Evolutionary conservation across 2,888 invertebrate genomes (phyloP).

Genomic region (Branchipolynoe longqiensis): DNA sequence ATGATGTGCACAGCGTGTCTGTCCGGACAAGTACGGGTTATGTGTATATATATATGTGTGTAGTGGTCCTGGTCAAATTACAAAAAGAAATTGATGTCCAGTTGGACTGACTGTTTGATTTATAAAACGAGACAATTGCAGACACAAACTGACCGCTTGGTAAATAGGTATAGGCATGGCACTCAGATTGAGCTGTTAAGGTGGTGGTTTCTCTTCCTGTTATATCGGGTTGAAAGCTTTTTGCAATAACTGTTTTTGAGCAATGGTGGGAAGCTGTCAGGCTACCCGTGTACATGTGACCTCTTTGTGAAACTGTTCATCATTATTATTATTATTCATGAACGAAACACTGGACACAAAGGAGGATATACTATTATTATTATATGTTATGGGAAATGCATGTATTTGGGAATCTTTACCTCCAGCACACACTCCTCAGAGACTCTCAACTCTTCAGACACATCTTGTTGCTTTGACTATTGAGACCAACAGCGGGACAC

Average conservation of each 20-base stretch:
- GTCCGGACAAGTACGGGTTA: too few relatives aligned
- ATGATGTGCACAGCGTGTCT: too few relatives aligned
- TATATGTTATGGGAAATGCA: conserved; percentile 12
- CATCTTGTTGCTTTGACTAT: background rate
- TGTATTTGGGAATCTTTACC: background rate
- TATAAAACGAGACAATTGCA: too few relatives aligned
- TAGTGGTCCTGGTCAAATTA: too few relatives aligned
- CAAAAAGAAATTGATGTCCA: too few relatives aligned
- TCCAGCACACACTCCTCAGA: background rate
- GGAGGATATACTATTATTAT: too few relatives aligned
- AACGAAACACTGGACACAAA: background rate
- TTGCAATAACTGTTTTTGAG: conserved; percentile 27
- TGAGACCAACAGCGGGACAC: background rate
- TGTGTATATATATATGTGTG: too few relatives aligned
- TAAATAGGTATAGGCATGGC: conserved; percentile 20
- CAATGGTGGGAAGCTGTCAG: background rate
- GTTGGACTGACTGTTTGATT: too few relatives aligned
- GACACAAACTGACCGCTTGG: conserved; percentile 13
- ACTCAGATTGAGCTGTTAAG: background rate
- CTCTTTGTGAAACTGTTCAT: conserved; percentile 35
- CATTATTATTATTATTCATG: too few relatives aligned
- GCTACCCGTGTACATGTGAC: conserved; percentile 1
- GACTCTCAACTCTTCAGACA: background rate
- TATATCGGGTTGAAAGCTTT: conserved; percentile 17
- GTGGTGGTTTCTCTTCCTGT: background rate